phyloP scores from a whole-genome alignment of 2,888 invertebrate species.

The Glyphotaelius pellucidus region DNA sequence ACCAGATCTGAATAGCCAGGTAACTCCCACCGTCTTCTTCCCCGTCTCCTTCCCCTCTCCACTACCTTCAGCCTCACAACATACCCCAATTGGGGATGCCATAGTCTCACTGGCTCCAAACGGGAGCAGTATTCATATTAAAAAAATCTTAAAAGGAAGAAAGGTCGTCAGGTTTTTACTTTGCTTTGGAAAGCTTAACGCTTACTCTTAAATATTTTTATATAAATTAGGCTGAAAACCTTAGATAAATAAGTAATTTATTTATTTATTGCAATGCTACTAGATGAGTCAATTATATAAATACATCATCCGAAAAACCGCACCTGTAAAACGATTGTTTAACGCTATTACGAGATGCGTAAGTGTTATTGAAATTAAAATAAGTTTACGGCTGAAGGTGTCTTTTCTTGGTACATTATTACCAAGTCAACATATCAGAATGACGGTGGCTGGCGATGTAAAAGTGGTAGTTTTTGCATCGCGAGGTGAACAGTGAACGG shows the following conservation, averaged over 20 bases:
- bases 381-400: background rate
- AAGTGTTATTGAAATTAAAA: background rate
- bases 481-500: background rate
- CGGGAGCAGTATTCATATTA: too few relatives aligned
- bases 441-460: constrained; percentile 10
- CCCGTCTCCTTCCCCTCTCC: too few relatives aligned
- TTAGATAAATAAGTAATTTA: background rate
- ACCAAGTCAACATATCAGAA: background rate
- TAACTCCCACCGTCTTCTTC: too few relatives aligned
- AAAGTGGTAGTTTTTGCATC: constrained; percentile 5
- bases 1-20: too few relatives aligned
- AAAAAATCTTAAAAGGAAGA: too few relatives aligned
- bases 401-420: background rate
- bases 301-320: background rate
- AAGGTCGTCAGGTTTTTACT: too few relatives aligned
- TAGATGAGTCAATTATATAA: background rate
- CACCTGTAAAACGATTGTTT: background rate
- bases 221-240: background rate
- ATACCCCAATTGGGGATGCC: too few relatives aligned
- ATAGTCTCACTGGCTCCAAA: too few relatives aligned
- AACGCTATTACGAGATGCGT: background rate
- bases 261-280: background rate
- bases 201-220: background rate
- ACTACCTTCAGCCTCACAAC: too few relatives aligned
- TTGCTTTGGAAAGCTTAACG: too few relatives aligned